A percentile compares a stretch with the other conserved stretches of the same genome.
Evolutionary conservation across 2,888 invertebrate genomes (phyloP).

Genomic region (Linnaemya tessellans): DNA sequence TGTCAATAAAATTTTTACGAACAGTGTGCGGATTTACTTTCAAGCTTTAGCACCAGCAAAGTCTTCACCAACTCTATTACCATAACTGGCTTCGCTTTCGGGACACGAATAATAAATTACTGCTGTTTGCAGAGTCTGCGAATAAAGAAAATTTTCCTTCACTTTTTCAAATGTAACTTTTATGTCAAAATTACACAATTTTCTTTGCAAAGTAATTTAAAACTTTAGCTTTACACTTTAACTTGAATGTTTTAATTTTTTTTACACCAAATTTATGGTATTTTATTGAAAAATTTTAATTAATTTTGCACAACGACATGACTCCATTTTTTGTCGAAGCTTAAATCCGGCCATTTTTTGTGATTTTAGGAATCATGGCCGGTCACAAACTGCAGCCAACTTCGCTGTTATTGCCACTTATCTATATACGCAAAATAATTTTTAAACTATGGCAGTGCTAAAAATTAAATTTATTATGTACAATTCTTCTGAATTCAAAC

Average conservation of each 20-base stretch:
- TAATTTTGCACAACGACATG: slow-evolving; percentile 75
- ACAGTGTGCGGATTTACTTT: slow-evolving; percentile 65
- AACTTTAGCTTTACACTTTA: slow-evolving; percentile 72
- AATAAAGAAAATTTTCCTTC: slow-evolving; percentile 76
- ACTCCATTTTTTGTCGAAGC: slow-evolving; percentile 76
- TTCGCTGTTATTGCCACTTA: slow-evolving; percentile 45
- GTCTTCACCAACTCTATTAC: slow-evolving; percentile 59
- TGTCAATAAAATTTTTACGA: slow-evolving; percentile 53
- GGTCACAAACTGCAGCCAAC: slow-evolving; percentile 67
- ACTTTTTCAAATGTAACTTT: slow-evolving; percentile 73
- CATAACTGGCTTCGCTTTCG: slow-evolving; percentile 73
- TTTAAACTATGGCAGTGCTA: not conserved
- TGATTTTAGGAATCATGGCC: slow-evolving; percentile 67
- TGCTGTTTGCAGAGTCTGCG: slow-evolving; percentile 76
- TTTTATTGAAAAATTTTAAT: slow-evolving; percentile 79
- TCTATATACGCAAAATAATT: not conserved
- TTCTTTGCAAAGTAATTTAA: slow-evolving; percentile 65
- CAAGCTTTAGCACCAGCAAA: slow-evolving; percentile 68
- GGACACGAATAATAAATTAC: slow-evolving; percentile 75
- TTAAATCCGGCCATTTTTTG: slow-evolving; percentile 72
- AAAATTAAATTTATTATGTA: not conserved
- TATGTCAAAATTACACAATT: slow-evolving; percentile 72
- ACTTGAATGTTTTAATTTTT: slow-evolving; percentile 76
- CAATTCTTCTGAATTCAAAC: too few species aligned
- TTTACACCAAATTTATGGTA: slow-evolving; percentile 76